Percentiles rank a stretch among this genome's conserved stretches.
Evolutionary conservation across 2,888 invertebrate genomes (phyloP).

Genomic region (Shargacucullia verbasci): DNA sequence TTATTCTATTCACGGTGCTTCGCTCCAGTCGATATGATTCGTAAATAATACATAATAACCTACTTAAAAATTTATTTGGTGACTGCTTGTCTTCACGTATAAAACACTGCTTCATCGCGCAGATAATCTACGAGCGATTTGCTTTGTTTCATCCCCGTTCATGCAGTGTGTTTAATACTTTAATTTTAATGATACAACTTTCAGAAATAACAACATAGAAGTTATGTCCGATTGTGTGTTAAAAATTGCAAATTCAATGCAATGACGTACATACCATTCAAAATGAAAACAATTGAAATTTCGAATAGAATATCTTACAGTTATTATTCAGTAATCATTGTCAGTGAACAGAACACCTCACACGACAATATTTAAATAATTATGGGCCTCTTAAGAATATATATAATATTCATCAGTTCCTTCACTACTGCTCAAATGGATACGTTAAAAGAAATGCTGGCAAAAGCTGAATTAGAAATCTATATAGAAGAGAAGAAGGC

Average conservation of each 20-base stretch:
- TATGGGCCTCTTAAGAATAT: constrained; percentile 15
- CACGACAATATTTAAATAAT: not conserved
- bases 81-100: too few species aligned
- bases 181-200: constrained; percentile 4
- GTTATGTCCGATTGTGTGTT: constrained; percentile 9
- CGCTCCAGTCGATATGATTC: too few species aligned
- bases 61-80: too few species aligned
- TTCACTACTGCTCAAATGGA: constrained; percentile 6
- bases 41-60: too few species aligned
- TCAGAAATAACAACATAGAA: constrained; percentile 12
- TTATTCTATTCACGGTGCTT: too few species aligned
- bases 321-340: constrained; percentile 4
- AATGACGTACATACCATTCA: constrained; percentile 20
- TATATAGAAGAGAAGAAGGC: constrained; percentile 72
- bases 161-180: not conserved
- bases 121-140: too few species aligned
- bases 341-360: constrained; percentile 3
- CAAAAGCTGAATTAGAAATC: constrained; percentile 14
- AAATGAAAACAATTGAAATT: constrained; percentile 22
- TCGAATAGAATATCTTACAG: not conserved
- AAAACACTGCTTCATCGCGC: too few species aligned
- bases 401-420: constrained; percentile 5
- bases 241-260: constrained; percentile 16
- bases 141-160: too few species aligned
- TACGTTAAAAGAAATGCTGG: constrained; percentile 7